Conservation (phyloP, 2,888 invertebrate genomes). For the Athripsodes cinereus region DNA sequence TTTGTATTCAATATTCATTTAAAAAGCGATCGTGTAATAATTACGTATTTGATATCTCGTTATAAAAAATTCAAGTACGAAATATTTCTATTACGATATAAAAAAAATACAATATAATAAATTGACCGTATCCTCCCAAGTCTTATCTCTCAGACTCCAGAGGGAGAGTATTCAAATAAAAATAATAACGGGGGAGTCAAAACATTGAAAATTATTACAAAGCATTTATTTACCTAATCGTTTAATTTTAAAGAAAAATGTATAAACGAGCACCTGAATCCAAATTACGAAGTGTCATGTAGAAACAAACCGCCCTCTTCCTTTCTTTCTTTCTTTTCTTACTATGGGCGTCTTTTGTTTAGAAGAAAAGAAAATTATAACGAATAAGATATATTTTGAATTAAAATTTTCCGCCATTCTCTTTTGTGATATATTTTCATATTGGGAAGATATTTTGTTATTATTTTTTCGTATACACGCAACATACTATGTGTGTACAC, state of each 20-base stretch:
- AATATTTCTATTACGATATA: neutral
- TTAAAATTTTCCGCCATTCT: slow-evolving; percentile 21
- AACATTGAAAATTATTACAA: slow-evolving; percentile 2
- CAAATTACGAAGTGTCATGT: slow-evolving; percentile 1
- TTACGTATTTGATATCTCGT: too few relatives aligned
- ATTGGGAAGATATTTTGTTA: neutral
- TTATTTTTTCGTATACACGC: neutral
- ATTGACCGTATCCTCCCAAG: neutral
- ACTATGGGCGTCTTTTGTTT: too few relatives aligned
- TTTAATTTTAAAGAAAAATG: slow-evolving; percentile 10
- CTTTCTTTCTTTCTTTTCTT: too few relatives aligned
- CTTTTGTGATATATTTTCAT: slow-evolving; percentile 21
- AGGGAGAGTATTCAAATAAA: neutral
- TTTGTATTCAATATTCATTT: too few relatives aligned
- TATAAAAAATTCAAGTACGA: neutral
- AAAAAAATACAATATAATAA: neutral
- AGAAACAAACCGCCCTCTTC: neutral
- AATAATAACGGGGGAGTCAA: neutral
- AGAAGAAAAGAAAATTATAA: too few relatives aligned
- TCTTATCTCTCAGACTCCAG: neutral
- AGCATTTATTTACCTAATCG: slow-evolving; percentile 7
- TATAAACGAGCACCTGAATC: slow-evolving; percentile 7
- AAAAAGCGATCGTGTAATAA: too few relatives aligned
- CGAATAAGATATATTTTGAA: too few relatives aligned
- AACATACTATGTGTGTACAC: slow-evolving; percentile 16